Evolutionary conservation across 1,140 invertebrate species (phyloP).

Genomic region (Zaprionus vittiger): DNA sequence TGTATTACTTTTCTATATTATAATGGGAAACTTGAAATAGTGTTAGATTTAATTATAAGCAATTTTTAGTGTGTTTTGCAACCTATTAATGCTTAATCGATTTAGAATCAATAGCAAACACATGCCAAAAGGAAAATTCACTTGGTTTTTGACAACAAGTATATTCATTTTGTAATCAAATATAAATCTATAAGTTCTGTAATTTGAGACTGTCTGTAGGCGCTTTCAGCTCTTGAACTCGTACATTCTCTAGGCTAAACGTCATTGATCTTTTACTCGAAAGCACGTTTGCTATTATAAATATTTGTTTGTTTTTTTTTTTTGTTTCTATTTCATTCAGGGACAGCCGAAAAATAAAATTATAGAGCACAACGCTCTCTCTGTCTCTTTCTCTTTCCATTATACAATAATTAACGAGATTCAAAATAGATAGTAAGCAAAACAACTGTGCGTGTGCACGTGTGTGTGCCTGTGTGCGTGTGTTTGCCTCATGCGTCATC

Average conservation of each 20-base stretch:
- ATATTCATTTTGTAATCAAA: too few species aligned
- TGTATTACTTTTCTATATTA: too few species aligned
- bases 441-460: neutral
- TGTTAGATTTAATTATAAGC: too few species aligned
- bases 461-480: neutral
- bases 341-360: constrained; percentile 6
- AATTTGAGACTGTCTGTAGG: neutral
- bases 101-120: too few species aligned
- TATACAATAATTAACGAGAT: constrained; percentile 5
- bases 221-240: neutral
- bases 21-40: too few species aligned
- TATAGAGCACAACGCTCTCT: neutral
- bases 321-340: neutral
- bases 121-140: too few species aligned
- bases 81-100: too few species aligned
- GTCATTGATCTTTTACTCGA: constrained; percentile 17
- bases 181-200: neutral
- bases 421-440: constrained; percentile 3
- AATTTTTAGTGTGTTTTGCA: too few species aligned
- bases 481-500: constrained; percentile 41
- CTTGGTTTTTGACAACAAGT: too few species aligned
- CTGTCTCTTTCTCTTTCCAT: neutral
- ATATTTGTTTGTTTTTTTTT: neutral
- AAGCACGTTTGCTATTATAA: constrained; percentile 1
- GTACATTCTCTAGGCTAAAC: neutral